A percentile compares a stretch with the other conserved stretches of the same genome.
phyloP scores from a whole-genome alignment of 2,113 vertebrate species.

The Equus quagga region DNA sequence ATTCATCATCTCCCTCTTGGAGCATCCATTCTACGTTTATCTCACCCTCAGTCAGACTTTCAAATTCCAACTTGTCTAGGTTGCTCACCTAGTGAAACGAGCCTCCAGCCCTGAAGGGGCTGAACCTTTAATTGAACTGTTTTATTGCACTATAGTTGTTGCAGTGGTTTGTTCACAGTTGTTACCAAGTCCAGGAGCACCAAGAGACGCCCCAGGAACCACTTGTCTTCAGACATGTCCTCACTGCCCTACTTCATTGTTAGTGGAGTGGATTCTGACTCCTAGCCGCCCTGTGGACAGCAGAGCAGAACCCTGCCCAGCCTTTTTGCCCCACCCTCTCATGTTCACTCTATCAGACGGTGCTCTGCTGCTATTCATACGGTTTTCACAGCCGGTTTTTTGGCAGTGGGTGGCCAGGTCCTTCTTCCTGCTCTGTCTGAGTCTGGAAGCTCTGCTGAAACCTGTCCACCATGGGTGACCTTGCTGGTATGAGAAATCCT shows the following conservation, averaged over 20 bases:
- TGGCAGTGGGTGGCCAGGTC: too few species aligned
- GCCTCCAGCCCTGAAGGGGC: background rate
- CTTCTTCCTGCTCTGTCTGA: too few species aligned
- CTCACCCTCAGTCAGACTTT: background rate
- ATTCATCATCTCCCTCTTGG: background rate
- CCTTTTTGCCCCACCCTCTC: too few species aligned
- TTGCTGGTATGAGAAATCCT: too few species aligned
- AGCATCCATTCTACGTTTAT: background rate
- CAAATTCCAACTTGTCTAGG: background rate
- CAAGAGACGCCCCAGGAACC: background rate
- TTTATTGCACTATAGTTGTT: background rate
- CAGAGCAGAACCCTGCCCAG: too few species aligned
- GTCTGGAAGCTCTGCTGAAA: too few species aligned
- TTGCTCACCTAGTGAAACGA: background rate
- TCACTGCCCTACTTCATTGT: background rate
- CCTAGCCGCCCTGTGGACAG: background rate
- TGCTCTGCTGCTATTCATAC: too few species aligned
- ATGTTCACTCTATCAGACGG: too few species aligned
- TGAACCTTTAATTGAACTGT: slow-evolving; percentile 22
- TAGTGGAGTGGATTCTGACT: background rate
- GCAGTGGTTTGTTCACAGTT: background rate
- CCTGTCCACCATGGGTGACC: too few species aligned
- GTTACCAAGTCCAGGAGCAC: background rate
- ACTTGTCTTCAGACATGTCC: background rate
- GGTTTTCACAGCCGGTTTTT: too few species aligned